phyloP scores from a whole-genome alignment of 2,113 vertebrate genomes.

The Sturnus vulgaris region DNA sequence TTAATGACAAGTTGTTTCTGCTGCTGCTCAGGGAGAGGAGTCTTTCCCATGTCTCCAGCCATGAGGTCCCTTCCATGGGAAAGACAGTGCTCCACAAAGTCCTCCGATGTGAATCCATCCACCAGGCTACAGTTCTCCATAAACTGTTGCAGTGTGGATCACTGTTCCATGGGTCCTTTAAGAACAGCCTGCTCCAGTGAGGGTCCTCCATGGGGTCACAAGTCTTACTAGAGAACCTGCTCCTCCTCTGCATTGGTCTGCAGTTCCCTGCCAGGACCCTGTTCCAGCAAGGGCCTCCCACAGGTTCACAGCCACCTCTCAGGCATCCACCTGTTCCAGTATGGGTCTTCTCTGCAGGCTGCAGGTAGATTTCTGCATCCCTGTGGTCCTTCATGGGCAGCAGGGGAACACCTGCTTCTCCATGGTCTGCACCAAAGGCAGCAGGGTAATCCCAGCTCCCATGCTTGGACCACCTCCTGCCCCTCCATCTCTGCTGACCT shows the following conservation, averaged over 20 bases:
- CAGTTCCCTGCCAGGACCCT: not conserved
- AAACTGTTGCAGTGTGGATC: not conserved
- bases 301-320: not conserved
- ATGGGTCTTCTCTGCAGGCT: not conserved
- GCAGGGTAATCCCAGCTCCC: not conserved
- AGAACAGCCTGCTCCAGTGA: not conserved
- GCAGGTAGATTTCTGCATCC: not conserved
- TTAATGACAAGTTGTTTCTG: not conserved
- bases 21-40: not conserved
- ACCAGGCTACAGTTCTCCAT: not conserved
- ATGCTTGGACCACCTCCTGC: rapidly evolving
- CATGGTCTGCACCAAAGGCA: not conserved
- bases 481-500: not conserved
- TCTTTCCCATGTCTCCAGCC: not conserved
- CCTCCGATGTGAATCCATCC: not conserved
- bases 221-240: not conserved
- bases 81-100: not conserved
- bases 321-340: not conserved
- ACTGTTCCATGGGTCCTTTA: not conserved
- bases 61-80: not conserved
- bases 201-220: not conserved
- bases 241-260: not conserved
- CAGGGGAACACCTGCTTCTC: not conserved
- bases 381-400: not conserved
- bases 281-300: not conserved